Evolutionary conservation across 2,797 vertebrate genomes (phyloP).

Genomic region (Ctenochaetus hawaiiensis): DNA sequence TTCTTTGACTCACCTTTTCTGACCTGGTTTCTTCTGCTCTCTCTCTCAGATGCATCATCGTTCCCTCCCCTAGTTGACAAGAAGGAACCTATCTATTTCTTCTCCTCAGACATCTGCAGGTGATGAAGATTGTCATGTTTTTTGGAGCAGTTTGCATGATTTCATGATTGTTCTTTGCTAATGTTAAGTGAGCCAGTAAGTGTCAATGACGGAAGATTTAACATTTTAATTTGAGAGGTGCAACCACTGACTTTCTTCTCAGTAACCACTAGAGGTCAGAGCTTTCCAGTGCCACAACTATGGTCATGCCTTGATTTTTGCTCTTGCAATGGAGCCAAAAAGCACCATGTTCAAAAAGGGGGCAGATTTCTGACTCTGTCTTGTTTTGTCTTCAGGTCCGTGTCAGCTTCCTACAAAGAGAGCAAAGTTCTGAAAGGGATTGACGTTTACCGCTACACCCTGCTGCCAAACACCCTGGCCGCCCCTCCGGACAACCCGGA

Average conservation of each 20-base stretch:
- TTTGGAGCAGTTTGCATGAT: not conserved
- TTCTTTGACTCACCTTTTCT: not conserved
- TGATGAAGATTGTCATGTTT: constrained; percentile 65
- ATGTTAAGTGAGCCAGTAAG: not conserved
- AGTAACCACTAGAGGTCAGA: constrained; percentile 75
- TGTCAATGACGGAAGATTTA: not conserved
- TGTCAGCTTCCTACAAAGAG: constrained; percentile 84
- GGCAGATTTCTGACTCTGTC: not conserved
- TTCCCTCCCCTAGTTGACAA: constrained; percentile 92
- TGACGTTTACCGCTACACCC: constrained; percentile 87
- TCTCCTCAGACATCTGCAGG: constrained; percentile 97
- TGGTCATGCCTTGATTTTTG: not conserved
- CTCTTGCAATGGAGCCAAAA: not conserved
- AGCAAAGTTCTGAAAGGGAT: constrained; percentile 88
- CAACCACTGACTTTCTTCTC: constrained; percentile 21
- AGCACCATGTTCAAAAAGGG: not conserved
- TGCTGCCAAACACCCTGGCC: constrained; percentile 85
- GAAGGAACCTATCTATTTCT: constrained; percentile 86
- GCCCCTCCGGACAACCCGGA: constrained; percentile 85
- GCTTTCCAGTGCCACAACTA: constrained; percentile 26
- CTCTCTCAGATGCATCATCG: constrained; percentile 89
- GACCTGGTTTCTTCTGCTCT: not conserved
- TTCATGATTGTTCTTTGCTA: not conserved
- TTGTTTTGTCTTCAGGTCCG: constrained; percentile 83
- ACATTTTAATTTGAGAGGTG: not conserved